A percentile compares a stretch with the other conserved stretches of the same genome.
phyloP scores from a whole-genome alignment of 1,140 invertebrate genomes.

The Goniozus legneri region DNA sequence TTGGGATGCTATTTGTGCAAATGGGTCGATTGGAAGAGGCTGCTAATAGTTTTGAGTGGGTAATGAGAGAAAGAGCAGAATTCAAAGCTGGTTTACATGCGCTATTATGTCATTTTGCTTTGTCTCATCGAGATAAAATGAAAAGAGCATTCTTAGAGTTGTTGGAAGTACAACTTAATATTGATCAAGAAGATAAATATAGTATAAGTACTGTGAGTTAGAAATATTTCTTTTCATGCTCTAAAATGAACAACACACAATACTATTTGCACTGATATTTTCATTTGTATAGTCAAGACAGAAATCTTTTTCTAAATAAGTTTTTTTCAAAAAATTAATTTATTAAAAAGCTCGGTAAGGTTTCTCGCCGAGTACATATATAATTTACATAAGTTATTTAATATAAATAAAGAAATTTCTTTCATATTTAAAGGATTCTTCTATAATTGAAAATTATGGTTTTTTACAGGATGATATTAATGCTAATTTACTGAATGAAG shows the following conservation, averaged over 20 bases:
- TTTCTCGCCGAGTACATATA: slow-evolving; percentile 2
- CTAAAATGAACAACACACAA: no score
- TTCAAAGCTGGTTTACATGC: slow-evolving; percentile 87
- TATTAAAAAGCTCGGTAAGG: neutral
- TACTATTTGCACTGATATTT: no score
- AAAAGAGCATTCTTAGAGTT: slow-evolving; percentile 88
- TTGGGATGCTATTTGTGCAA: slow-evolving; percentile 91
- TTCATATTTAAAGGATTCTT: no score
- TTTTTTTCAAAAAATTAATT: no score
- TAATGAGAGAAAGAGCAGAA: slow-evolving; percentile 92
- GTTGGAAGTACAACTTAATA: slow-evolving; percentile 80
- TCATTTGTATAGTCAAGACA: no score
- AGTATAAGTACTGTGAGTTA: slow-evolving; percentile 47
- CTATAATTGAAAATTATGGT: no score
- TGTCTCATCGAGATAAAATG: slow-evolving; percentile 92
- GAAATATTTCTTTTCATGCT: neutral
- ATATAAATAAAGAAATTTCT: neutral
- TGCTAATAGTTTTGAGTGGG: slow-evolving; percentile 94
- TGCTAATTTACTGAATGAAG: slow-evolving; percentile 70
- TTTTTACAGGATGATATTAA: slow-evolving; percentile 66
- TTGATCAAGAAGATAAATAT: slow-evolving; percentile 82
- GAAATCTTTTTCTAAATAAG: no score
- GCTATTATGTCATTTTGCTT: slow-evolving; percentile 88
- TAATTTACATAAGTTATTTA: neutral
- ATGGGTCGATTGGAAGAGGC: slow-evolving; percentile 96